Evolutionary conservation across 2,888 invertebrate species (phyloP), one percentile per base, ranked within the genome.

Genomic region (Mechanitis messenoides): DNA sequence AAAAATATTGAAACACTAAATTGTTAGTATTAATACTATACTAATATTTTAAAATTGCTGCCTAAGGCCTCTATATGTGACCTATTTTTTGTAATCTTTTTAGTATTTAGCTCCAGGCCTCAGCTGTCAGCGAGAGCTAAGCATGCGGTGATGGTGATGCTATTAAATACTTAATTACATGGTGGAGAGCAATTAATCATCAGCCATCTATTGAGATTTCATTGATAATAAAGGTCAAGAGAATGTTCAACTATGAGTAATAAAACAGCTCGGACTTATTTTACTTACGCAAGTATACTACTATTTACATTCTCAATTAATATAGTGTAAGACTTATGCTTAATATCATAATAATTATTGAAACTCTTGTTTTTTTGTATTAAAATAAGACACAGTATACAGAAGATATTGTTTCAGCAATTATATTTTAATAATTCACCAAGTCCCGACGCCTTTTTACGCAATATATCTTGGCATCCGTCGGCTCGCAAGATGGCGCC

Each of bases 91-190:
- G 65, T 68, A 63, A 66, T 53, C 64, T 72, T 74, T 74, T 80
- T 76, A 80, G 74, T 71, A 69, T 65, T 69, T 61, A 57, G 79
- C 83, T 81, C 53, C 64, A 62, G 82, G 83, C 77, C 68, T 71
- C 71, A 73, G 73, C 78, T 76, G 69, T 74, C 71, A 69, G 53
- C 72, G 68, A 69, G 68, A 69, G 61, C 57, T 33, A 55, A 57
- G 38, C 56, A 57, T 60, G 67, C 72, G 73, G 76, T 80, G 74
- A 74, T 74, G 80, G 77, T 70, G 69, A 66, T 35, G 71, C 75
- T 76, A 81, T 83, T 81, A 83, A 79, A 78, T 73, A 69, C 72
- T 72, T 86, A 86, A 87, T 87, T 83, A 83, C 73, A 78, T 79
- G 71, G 71, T 82, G 78, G 67, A 62, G 65, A 63, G 61, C 74